A percentile compares a stretch with the other conserved stretches of the same genome.
These are phyloP conservation scores for Drosophila mayri DNA, from an alignment of 1,140 invertebrate species.

Conservation along the genomic window DNA sequence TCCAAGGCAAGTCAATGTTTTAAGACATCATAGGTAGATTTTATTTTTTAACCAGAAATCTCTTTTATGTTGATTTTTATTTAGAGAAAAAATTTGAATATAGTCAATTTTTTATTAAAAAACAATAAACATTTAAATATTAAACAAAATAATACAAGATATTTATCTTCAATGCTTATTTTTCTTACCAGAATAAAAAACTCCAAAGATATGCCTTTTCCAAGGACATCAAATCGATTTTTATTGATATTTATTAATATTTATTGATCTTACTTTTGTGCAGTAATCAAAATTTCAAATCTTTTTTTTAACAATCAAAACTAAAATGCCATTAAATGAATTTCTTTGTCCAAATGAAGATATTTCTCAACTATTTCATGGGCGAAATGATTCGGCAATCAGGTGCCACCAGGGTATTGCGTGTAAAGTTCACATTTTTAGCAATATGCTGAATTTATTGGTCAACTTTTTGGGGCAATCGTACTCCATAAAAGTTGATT, in stretches of 20 bases:
- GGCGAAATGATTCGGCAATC: constrained; percentile 9
- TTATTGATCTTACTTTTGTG: background rate
- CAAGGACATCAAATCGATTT: background rate
- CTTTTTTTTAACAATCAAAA: background rate
- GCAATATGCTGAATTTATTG: constrained; percentile 17
- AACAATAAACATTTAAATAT: background rate
- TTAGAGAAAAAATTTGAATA: too few relatives aligned
- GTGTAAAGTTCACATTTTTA: constrained; percentile 21
- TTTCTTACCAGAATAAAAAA: too few relatives aligned
- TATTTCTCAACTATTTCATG: background rate
- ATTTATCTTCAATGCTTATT: background rate
- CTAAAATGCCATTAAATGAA: background rate
- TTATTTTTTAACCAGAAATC: background rate
- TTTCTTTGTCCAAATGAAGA: background rate
- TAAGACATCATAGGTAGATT: background rate
- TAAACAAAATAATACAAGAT: background rate
- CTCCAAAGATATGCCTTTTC: background rate
- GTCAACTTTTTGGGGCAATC: constrained; percentile 27
- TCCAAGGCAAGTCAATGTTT: background rate
- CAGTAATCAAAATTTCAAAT: background rate
- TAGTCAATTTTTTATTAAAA: too few relatives aligned
- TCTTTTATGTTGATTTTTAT: background rate
- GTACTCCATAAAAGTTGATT: constrained; percentile 39
- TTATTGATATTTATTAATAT: background rate
- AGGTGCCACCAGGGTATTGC: constrained; percentile 7